phyloP scores from a whole-genome alignment of 1,140 invertebrate species.

The Lineus longissimus region DNA sequence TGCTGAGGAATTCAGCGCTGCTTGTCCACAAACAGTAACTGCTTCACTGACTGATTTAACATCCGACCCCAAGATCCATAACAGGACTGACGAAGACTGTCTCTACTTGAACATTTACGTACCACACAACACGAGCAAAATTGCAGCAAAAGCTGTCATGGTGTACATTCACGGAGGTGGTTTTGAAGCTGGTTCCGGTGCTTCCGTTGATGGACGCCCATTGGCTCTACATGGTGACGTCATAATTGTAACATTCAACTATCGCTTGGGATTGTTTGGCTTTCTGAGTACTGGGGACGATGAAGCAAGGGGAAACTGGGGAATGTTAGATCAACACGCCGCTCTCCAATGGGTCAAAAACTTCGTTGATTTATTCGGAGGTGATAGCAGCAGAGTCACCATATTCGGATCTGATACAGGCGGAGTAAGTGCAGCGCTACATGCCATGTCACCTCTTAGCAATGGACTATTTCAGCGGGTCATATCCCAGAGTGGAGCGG shows the following conservation, averaged over 20 bases:
- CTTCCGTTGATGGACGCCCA: neutral
- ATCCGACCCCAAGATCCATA: too few relatives aligned
- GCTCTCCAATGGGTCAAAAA: conserved; percentile 14
- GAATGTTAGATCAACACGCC: conserved; percentile 13
- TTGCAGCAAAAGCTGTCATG: conserved; percentile 3
- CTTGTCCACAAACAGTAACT: too few relatives aligned
- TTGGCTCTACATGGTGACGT: conserved; percentile 31
- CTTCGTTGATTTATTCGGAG: neutral
- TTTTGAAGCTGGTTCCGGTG: neutral
- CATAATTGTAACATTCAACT: conserved; percentile 56
- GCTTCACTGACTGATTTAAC: too few relatives aligned
- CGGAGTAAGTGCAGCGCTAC: conserved; percentile 17
- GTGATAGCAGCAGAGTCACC: conserved; percentile 1
- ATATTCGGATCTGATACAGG: neutral
- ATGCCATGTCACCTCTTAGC: conserved; percentile 24
- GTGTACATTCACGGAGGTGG: conserved; percentile 5
- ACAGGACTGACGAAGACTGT: neutral
- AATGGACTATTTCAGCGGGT: conserved; percentile 24
- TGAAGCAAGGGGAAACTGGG: conserved; percentile 1
- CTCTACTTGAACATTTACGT: neutral
- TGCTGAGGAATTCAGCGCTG: too few relatives aligned
- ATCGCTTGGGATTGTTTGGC: conserved; percentile 52
- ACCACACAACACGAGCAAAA: neutral
- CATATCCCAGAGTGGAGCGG: conserved; percentile 25
- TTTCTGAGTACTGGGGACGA: conserved; percentile 15